Evolutionary conservation across 2,797 vertebrate genomes (phyloP).

Genomic region (Sebastes nivosus): DNA sequence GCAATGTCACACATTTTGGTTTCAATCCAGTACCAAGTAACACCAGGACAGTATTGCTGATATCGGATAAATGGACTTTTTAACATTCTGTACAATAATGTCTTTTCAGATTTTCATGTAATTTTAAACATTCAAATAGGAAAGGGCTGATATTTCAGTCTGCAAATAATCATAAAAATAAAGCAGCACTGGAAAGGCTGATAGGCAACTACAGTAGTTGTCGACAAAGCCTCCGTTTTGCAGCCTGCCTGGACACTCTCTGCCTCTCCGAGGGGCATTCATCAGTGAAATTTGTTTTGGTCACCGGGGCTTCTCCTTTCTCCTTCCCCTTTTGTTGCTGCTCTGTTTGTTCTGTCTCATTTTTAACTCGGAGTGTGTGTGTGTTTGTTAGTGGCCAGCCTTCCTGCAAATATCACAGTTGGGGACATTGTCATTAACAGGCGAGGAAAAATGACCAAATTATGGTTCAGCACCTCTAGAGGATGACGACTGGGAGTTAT

Average conservation of each 20-base stretch:
- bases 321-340: constrained; percentile 22
- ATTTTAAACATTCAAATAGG: background rate
- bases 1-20: background rate
- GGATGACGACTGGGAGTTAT: background rate
- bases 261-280: constrained; percentile 23
- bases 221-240: background rate
- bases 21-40: background rate
- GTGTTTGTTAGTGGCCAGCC: background rate
- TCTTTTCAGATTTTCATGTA: background rate
- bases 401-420: constrained; percentile 2
- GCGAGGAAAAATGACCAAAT: background rate
- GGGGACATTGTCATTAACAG: constrained; percentile 4
- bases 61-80: background rate
- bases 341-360: background rate
- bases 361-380: background rate
- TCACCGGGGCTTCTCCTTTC: constrained; percentile 8
- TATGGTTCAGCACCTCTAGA: background rate
- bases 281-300: constrained; percentile 46
- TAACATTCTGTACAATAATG: background rate
- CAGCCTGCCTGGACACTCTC: background rate
- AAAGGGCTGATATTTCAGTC: background rate
- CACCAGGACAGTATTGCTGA: background rate
- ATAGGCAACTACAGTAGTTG: background rate
- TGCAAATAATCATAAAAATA: background rate
- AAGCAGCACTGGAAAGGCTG: background rate